Conservation (phyloP, 2,113 vertebrate genomes). For the Paedocypris sp. region DNA sequence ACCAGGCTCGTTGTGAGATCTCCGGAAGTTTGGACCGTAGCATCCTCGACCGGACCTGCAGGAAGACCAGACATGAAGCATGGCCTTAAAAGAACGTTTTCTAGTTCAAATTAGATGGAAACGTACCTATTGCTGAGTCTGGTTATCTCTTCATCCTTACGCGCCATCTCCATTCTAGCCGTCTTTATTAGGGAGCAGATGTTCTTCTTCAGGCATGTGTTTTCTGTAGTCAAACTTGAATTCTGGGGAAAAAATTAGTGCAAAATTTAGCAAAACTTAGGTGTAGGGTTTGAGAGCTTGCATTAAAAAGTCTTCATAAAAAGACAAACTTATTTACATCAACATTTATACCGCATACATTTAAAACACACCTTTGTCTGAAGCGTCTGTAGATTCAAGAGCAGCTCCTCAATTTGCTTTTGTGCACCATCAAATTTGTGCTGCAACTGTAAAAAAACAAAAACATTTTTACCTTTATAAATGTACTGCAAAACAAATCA, state of each 20-base stretch:
- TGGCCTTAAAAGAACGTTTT: no score
- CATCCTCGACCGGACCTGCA: constrained; percentile 41
- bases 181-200: constrained; percentile 90
- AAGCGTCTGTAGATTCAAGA: constrained; percentile 72
- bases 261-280: background rate
- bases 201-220: constrained; percentile 83
- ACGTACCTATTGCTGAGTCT: constrained; percentile 77
- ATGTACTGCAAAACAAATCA: background rate
- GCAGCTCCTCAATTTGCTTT: constrained; percentile 75
- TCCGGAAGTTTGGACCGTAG: constrained; percentile 4
- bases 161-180: constrained; percentile 80
- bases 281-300: background rate
- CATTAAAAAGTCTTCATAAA: no score
- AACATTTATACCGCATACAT: background rate
- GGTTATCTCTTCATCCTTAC: constrained; percentile 89
- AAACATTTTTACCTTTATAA: background rate
- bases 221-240: constrained; percentile 73
- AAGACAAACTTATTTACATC: background rate
- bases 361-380: constrained; percentile 70
- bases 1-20: background rate
- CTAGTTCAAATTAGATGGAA: no score
- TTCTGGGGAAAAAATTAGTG: constrained; percentile 69
- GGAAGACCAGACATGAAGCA: background rate
- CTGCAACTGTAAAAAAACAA: constrained; percentile 66
- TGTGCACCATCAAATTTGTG: constrained; percentile 77